Evolutionary conservation across 2,797 vertebrate species (phyloP).

Genomic region (Holocentrus rufus): DNA sequence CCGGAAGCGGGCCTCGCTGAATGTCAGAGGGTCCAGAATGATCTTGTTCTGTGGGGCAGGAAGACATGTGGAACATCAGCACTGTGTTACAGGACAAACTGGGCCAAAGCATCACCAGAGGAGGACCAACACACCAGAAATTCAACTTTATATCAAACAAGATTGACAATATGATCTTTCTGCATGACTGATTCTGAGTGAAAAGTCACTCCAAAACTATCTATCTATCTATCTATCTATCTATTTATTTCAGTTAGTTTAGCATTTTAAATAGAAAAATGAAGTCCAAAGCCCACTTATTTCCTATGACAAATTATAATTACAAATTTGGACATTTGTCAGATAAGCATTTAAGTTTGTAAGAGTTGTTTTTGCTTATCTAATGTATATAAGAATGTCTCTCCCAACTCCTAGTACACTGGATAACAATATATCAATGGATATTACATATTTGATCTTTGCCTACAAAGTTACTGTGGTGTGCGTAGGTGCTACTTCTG

Average conservation of each 20-base stretch:
- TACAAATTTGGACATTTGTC: too few species aligned
- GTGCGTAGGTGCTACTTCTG: not conserved
- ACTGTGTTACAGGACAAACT: not conserved
- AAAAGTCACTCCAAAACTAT: not conserved
- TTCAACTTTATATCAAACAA: not conserved
- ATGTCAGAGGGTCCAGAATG: constrained; percentile 95
- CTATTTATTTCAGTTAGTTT: not conserved
- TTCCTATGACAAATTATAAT: too few species aligned
- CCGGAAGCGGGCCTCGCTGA: constrained; percentile 96
- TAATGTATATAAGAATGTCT: not conserved
- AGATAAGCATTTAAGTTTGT: too few species aligned
- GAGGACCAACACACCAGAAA: not conserved
- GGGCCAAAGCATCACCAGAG: not conserved
- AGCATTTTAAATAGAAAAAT: constrained; percentile 5
- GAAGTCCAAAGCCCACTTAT: constrained; percentile 5
- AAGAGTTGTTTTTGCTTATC: not conserved
- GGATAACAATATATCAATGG: not conserved
- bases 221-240: too few species aligned
- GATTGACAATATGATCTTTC: not conserved
- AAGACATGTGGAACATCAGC: constrained; percentile 40
- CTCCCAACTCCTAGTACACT: not conserved
- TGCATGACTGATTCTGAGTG: too few species aligned
- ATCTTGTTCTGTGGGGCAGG: constrained; percentile 85
- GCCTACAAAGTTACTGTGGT: not conserved
- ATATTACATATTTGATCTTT: not conserved